Base-by-base conservation (phyloP, 2,888 invertebrate genomes). In the Osmoderma eremita region DNA sequence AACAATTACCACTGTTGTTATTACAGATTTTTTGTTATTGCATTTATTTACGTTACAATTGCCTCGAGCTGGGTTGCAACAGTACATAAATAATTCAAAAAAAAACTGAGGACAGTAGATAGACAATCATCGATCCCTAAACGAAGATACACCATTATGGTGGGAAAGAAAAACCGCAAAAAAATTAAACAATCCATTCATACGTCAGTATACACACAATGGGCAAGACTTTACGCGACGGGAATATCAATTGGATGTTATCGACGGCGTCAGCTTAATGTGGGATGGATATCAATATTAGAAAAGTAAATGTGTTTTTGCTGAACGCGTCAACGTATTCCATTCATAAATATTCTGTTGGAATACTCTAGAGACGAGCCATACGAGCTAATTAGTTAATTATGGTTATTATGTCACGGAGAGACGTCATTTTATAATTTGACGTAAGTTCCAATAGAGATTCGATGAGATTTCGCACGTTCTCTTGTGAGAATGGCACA, bases 41-140 rank as follows among this genome's bases (percentile, higher is more conserved):
- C n/a, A n/a, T n/a, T n/a, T n/a, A 30, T 30, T 30, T 30, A 30
- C 10, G 30, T 30, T 30, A 30, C 6, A 30, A 30, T 30, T 30
- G 10, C 30, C 5, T 5, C 30, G 30, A 1, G 30, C 6, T 1
- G n/a, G 3, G 6, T 3, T 30, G 30, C 10, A 30, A 48, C 18
- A 48, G 48, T 20, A 3, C n/a, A 61, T 61, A 45, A 61, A 61
- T 61, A 61, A 61, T 61, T 61, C 58, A 56, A 56, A 54, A 15
- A 56, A 41, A 24, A 24, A 18, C 18, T 4, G 58, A 30, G 30
- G 6, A 2, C 30, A 30, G 30, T 30, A 30, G 30, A 42, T 24
- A 18, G 30, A 45, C 30, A 18, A 18, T 41, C 41, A 15, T 45
- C 45, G 45, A 45, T 61, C 17, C 30, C 30, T 30, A 30, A 30